phyloP scores from a whole-genome alignment of 2,797 vertebrate species.

The Protonibea diacanthus region DNA sequence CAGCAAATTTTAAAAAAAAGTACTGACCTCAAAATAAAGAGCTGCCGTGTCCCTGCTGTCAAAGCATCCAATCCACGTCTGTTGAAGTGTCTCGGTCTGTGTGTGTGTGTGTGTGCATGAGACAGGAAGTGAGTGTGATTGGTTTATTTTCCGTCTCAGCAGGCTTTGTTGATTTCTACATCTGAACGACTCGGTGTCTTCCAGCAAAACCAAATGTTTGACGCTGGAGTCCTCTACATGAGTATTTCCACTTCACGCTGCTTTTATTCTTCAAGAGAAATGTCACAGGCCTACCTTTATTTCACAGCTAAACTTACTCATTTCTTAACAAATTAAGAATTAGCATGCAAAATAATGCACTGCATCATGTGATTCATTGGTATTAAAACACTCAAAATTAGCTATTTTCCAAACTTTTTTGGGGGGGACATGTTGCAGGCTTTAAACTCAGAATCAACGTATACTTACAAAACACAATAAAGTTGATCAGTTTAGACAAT shows the following conservation, averaged over 20 bases:
- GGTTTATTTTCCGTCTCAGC: constrained; percentile 33
- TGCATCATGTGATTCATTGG: background rate
- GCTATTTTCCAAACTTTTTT: no score
- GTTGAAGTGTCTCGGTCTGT: constrained; percentile 7
- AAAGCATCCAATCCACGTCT: constrained; percentile 19
- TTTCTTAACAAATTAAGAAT: background rate
- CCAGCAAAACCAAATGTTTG: background rate
- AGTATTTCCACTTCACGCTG: background rate
- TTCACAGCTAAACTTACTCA: background rate
- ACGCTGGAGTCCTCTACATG: background rate
- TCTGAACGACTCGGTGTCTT: background rate
- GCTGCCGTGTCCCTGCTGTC: background rate
- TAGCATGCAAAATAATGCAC: background rate
- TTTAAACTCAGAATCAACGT: no score
- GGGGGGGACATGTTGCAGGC: no score
- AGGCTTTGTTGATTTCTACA: constrained; percentile 29
- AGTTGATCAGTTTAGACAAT: no score
- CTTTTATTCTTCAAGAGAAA: background rate
- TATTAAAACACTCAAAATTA: no score
- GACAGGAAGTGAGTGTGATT: constrained; percentile 67
- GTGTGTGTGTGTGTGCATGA: constrained; percentile 18
- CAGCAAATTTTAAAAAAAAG: constrained; percentile 3
- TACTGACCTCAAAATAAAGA: constrained; percentile 37
- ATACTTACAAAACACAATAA: no score
- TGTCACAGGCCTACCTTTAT: background rate